Percentiles rank a stretch among this genome's conserved stretches.
Conservation (phyloP, 2,113 vertebrate species). For the Lonchura striata region DNA sequence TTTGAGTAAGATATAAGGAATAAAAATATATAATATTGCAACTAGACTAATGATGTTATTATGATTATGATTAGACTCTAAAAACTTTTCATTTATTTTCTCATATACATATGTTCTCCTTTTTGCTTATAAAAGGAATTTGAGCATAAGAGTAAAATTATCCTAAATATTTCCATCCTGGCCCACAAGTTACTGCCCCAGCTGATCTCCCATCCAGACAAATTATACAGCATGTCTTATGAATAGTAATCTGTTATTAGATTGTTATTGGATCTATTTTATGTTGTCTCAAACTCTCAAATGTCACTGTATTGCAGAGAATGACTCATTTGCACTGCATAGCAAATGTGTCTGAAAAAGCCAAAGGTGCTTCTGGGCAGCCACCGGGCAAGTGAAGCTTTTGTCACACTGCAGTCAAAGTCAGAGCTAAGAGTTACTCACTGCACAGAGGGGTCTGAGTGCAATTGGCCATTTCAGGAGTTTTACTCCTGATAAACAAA, state of each 20-base stretch:
- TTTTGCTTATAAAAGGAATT: background rate
- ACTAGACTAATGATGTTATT: background rate
- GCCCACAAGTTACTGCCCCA: background rate
- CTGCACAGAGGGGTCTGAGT: background rate
- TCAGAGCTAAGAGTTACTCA: background rate
- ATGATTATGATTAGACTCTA: background rate
- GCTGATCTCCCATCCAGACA: background rate
- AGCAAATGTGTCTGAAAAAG: background rate
- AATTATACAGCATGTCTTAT: background rate
- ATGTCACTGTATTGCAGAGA: background rate
- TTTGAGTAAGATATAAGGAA: background rate
- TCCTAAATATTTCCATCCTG: background rate
- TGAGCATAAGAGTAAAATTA: background rate
- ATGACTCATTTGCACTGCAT: background rate
- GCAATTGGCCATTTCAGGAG: background rate
- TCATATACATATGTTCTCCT: background rate
- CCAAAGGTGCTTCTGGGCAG: background rate
- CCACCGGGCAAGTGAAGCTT: background rate
- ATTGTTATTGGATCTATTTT: background rate
- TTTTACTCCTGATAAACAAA: background rate
- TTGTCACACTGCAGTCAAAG: background rate
- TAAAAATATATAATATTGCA: background rate
- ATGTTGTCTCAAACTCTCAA: background rate
- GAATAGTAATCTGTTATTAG: background rate
- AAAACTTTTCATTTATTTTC: background rate